Evolutionary conservation across 1,140 invertebrate genomes (phyloP).

Genomic region (Reticulitermes speratus): DNA sequence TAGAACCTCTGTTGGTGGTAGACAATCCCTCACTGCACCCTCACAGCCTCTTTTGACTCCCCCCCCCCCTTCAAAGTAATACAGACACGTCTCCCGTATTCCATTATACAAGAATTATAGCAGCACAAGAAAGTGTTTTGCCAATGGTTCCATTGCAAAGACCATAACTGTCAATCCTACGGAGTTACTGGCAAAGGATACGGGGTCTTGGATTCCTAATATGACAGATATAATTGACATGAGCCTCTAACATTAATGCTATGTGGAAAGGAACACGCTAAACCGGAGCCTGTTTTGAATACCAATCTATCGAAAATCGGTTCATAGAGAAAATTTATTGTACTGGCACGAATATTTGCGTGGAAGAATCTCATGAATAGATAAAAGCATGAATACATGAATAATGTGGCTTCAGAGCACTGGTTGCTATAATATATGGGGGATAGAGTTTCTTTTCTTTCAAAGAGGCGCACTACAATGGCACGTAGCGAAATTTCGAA

Average conservation of each 20-base stretch:
- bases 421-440: background rate
- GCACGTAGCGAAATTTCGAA: background rate
- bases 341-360: background rate
- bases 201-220: background rate
- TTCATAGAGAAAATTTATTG: conserved; percentile 28
- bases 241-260: no score
- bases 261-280: no score
- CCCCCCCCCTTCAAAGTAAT: background rate
- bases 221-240: background rate
- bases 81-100: background rate
- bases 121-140: background rate
- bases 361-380: conserved; percentile 22
- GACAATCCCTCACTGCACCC: background rate
- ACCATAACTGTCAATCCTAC: background rate
- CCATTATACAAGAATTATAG: conserved; percentile 15
- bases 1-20: background rate
- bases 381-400: conserved; percentile 21
- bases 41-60: background rate
- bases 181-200: background rate
- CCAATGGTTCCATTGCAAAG: background rate
- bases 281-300: background rate
- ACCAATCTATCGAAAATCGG: conserved; percentile 28
- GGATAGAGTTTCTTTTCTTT: background rate
- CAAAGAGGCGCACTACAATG: background rate
- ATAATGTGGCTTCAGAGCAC: background rate